Evolutionary conservation across 1,140 invertebrate genomes (phyloP).

Genomic region (Bilobella aurantiaca): DNA sequence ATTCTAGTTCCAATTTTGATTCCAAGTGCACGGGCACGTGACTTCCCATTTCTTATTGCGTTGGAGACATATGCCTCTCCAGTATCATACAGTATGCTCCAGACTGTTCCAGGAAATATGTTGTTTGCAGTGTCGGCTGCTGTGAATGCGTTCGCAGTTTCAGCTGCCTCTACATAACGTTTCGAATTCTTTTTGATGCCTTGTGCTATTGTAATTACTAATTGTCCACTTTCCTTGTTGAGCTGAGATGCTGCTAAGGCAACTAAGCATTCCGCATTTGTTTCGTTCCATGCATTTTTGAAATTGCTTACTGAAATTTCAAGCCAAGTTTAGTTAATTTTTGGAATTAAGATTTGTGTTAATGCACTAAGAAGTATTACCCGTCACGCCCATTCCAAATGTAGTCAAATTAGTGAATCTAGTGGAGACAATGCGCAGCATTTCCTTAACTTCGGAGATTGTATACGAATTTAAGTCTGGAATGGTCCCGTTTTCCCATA

Average conservation of each 20-base stretch:
- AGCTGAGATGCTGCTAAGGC: constrained; percentile 17
- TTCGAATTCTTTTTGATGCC: constrained; percentile 18
- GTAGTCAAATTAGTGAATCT: neutral
- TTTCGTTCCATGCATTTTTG: constrained; percentile 22
- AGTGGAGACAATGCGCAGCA: neutral
- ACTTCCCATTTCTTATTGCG: constrained; percentile 1
- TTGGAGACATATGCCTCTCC: too few relatives aligned
- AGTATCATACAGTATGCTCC: constrained; percentile 17
- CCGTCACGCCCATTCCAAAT: constrained; percentile 3
- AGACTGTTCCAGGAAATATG: constrained; percentile 14
- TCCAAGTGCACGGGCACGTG: neutral
- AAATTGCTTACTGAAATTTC: neutral
- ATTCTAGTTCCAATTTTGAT: constrained; percentile 13
- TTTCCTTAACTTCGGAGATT: neutral
- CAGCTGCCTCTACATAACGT: neutral
- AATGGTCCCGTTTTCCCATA: constrained; percentile 2
- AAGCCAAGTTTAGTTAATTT: neutral
- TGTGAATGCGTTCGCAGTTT: constrained; percentile 18
- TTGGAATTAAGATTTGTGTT: neutral
- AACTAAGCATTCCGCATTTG: constrained; percentile 13
- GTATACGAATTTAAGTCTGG: constrained; percentile 3
- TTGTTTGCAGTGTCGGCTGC: constrained; percentile 11
- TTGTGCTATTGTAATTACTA: constrained; percentile 2
- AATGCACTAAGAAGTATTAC: too few relatives aligned
- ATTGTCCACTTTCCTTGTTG: constrained; percentile 5